phyloP scores from a whole-genome alignment of 1,140 invertebrate species.

The Amyelois transitella region DNA sequence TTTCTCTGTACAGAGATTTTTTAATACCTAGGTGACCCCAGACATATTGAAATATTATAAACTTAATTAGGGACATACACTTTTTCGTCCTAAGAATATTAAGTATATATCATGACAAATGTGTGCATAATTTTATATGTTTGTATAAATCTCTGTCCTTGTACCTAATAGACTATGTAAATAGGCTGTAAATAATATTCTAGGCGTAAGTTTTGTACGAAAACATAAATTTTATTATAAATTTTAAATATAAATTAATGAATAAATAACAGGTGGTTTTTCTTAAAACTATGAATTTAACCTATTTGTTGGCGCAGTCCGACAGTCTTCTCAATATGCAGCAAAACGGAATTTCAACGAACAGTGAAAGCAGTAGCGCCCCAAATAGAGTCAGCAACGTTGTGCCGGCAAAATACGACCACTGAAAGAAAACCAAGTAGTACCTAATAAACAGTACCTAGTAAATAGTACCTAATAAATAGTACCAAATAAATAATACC shows the following conservation, averaged over 20 bases:
- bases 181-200: conserved; percentile 55
- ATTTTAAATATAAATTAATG: conserved; percentile 10
- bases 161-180: conserved; percentile 31
- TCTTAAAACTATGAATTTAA: background rate
- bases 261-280: conserved; percentile 1
- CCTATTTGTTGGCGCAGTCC: conserved; percentile 32
- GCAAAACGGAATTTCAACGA: conserved; percentile 62
- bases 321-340: conserved; percentile 48
- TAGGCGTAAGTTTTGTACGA: conserved; percentile 33
- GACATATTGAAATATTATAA: no score
- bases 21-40: no score
- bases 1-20: no score
- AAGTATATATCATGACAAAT: no score
- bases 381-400: conserved; percentile 24
- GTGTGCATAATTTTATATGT: conserved; percentile 3
- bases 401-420: conserved; percentile 47
- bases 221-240: conserved; percentile 18
- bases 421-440: conserved; percentile 37
- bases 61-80: no score
- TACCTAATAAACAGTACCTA: no score
- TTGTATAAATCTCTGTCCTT: background rate
- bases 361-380: conserved; percentile 34
- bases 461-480: no score
- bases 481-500: no score
- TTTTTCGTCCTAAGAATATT: no score